phyloP scores from a whole-genome alignment of 2,888 invertebrate genomes.

The Monochamus alternatus region DNA sequence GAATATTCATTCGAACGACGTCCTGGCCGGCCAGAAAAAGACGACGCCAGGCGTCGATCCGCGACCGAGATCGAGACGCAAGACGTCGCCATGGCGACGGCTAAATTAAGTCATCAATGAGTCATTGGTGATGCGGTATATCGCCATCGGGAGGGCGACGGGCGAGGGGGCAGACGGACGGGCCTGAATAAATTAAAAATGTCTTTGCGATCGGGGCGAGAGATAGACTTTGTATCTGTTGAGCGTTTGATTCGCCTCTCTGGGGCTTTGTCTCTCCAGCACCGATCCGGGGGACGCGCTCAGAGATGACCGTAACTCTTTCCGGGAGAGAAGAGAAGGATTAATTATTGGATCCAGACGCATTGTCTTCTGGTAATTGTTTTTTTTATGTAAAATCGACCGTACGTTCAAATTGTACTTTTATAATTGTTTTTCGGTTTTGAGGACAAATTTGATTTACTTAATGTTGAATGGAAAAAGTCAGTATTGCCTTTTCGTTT shows the following conservation, averaged over 20 bases:
- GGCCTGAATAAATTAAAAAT: slow-evolving; percentile 67
- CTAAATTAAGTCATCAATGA: slow-evolving; percentile 71
- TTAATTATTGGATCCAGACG: background rate
- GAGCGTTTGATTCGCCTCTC: slow-evolving; percentile 34
- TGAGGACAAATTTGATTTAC: no score
- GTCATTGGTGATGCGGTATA: slow-evolving; percentile 69
- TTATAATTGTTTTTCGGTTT: no score
- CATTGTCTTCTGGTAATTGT: background rate
- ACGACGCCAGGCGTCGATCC: slow-evolving; percentile 56
- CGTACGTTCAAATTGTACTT: no score
- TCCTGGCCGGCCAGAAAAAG: slow-evolving; percentile 60
- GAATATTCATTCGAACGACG: slow-evolving; percentile 70
- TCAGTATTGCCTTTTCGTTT: no score
- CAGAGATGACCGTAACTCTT: slow-evolving; percentile 22
- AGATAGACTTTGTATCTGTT: slow-evolving; percentile 54
- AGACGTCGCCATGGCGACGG: slow-evolving; percentile 68
- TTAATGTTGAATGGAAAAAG: no score
- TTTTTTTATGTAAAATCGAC: background rate
- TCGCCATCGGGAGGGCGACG: slow-evolving; percentile 51
- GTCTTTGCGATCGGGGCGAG: slow-evolving; percentile 60
- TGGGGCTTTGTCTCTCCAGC: background rate
- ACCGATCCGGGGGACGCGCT: background rate
- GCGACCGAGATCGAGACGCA: slow-evolving; percentile 62
- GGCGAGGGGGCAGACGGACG: slow-evolving; percentile 35
- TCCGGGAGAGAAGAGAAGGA: slow-evolving; percentile 4